These are phyloP conservation scores for Synergus itoensis DNA, from an alignment of 2,888 invertebrate genomes.

Conservation along the genomic window DNA sequence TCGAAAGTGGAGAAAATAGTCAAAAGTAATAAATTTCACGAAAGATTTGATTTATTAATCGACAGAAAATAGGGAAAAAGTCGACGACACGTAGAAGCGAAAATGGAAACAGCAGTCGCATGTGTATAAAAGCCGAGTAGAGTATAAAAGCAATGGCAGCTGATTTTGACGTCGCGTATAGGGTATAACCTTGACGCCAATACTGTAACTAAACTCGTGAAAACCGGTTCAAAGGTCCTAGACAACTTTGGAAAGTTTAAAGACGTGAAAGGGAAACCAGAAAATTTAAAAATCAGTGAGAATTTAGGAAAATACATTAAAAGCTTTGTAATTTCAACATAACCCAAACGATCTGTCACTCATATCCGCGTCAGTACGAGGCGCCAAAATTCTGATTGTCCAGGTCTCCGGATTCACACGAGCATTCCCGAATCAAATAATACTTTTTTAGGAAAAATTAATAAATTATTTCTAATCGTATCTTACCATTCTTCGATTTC, in stretches of 20 bases:
- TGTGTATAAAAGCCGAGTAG: neutral
- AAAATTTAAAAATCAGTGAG: neutral
- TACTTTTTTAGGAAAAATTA: neutral
- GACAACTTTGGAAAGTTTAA: neutral
- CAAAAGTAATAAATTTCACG: neutral
- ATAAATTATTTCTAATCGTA: conserved; percentile 7
- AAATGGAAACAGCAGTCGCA: neutral
- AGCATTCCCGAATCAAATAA: conserved; percentile 9
- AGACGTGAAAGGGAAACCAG: neutral
- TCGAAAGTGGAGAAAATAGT: conserved; percentile 5
- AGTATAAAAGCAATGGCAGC: conserved; percentile 71
- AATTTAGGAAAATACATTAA: neutral
- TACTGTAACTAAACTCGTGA: neutral
- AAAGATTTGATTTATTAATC: neutral
- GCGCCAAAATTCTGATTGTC: conserved; percentile 33
- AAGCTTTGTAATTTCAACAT: neutral
- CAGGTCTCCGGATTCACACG: conserved; percentile 8
- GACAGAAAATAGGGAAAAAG: neutral
- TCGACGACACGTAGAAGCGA: conserved; percentile 1
- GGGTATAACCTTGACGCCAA: conserved; percentile 49
- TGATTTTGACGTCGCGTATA: conserved; percentile 67
- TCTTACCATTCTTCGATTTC: conserved; percentile 9
- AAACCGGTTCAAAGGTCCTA: neutral
- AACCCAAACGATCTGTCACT: conserved; percentile 37
- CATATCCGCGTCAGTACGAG: conserved; percentile 26